These are phyloP conservation scores for Nomada flava DNA, from an alignment of 2,888 invertebrate species.

Conservation along the genomic window DNA sequence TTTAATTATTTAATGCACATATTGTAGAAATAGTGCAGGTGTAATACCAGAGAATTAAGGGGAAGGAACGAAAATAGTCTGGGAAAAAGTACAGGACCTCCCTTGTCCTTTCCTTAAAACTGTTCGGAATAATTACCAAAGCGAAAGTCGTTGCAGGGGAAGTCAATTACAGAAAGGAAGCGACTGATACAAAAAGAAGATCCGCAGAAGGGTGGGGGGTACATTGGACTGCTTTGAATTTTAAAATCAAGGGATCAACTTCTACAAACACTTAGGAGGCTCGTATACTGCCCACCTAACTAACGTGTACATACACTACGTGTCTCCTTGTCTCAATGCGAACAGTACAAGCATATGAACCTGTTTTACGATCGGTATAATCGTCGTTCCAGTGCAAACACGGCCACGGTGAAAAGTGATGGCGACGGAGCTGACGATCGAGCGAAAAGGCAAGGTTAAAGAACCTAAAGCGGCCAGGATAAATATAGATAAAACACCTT, in stretches of 20 bases:
- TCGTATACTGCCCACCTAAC: background rate
- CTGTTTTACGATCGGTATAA: slow-evolving; percentile 45
- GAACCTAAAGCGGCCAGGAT: slow-evolving; percentile 27
- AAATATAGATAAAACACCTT: slow-evolving; percentile 45
- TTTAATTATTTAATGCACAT: too few species aligned
- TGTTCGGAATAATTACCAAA: too few species aligned
- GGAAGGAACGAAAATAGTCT: too few species aligned
- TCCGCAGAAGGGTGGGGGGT: too few species aligned
- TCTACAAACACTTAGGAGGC: background rate
- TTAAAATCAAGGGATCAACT: background rate
- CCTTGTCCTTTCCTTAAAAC: too few species aligned
- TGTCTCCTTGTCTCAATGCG: slow-evolving; percentile 27
- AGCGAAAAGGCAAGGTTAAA: slow-evolving; percentile 35
- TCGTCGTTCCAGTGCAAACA: slow-evolving; percentile 41
- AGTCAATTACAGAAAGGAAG: too few species aligned
- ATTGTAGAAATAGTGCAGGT: too few species aligned
- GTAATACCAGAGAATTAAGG: too few species aligned
- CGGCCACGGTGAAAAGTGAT: background rate
- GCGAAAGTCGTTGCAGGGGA: too few species aligned
- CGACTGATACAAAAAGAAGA: too few species aligned
- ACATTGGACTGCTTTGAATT: background rate
- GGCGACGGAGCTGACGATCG: slow-evolving; percentile 8
- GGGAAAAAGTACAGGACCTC: too few species aligned
- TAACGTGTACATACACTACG: background rate
- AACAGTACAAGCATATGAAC: slow-evolving; percentile 11